A percentile compares a stretch with the other conserved stretches of the same genome.
Evolutionary conservation across 2,797 vertebrate species (phyloP).

Genomic region (Tragopan temminckii): DNA sequence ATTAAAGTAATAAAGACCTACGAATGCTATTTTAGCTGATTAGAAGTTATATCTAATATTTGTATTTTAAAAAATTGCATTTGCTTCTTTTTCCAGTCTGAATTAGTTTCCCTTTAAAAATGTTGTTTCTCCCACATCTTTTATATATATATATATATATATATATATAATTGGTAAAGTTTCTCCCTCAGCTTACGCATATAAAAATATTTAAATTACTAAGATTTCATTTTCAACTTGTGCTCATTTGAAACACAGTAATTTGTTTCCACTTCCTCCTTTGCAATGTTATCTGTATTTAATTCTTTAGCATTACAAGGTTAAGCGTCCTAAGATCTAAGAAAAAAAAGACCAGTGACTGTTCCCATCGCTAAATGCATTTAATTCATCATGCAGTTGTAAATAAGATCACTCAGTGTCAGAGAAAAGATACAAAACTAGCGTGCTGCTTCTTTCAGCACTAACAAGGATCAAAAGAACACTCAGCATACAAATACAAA

Average conservation of each 20-base stretch:
- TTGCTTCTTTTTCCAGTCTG: background rate
- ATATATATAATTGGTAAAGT: background rate
- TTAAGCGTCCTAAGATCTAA: background rate
- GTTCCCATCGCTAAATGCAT: background rate
- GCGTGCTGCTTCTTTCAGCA: background rate
- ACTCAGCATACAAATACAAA: background rate
- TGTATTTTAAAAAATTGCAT: background rate
- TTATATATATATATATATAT: no score
- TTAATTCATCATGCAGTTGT: background rate
- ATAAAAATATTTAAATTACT: background rate
- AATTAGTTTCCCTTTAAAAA: background rate
- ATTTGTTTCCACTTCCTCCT: background rate
- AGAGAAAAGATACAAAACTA: background rate
- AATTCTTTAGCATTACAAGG: background rate
- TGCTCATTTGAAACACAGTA: background rate
- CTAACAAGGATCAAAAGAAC: background rate
- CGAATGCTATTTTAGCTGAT: background rate
- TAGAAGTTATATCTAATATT: background rate
- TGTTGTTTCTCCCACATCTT: background rate
- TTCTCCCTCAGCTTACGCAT: background rate
- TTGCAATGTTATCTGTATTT: background rate
- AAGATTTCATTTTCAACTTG: background rate
- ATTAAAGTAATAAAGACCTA: background rate
- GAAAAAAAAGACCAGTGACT: conserved; percentile 21
- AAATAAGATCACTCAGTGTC: conserved; percentile 3